phyloP scores from a whole-genome alignment of 2,797 vertebrate species.

The Lagorchestes hirsutus region DNA sequence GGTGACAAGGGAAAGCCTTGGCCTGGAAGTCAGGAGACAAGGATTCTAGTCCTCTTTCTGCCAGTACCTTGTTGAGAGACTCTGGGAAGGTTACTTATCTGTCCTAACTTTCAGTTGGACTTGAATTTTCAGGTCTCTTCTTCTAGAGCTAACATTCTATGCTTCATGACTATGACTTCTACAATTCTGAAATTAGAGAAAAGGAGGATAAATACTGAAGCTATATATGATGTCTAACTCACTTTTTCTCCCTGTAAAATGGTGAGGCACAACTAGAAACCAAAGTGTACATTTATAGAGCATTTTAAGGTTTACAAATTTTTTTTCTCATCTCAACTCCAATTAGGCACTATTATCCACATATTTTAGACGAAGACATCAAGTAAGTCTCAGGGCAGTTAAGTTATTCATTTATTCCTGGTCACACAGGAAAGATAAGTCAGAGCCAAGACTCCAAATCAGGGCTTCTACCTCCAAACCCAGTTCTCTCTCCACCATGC shows the following conservation, averaged over 20 bases:
- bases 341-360: neutral
- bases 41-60: neutral
- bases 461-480: neutral
- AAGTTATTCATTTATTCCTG: neutral
- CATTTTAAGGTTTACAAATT: neutral
- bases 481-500: neutral
- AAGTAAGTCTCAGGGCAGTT: neutral
- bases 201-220: neutral
- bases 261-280: neutral
- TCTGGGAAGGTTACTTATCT: neutral
- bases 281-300: neutral
- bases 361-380: neutral
- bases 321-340: neutral
- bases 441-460: neutral
- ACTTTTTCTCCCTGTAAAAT: neutral
- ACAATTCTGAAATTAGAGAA: neutral
- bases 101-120: neutral
- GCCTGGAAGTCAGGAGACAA: neutral
- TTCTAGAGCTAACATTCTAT: constrained; percentile 34
- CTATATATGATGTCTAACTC: neutral
- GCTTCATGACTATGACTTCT: neutral
- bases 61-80: neutral
- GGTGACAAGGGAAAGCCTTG: neutral
- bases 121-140: constrained; percentile 14
- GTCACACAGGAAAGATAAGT: neutral